A percentile compares a stretch with the other conserved stretches of the same genome.
Conservation (phyloP, 2,113 vertebrate species). For the Gavia stellata region DNA sequence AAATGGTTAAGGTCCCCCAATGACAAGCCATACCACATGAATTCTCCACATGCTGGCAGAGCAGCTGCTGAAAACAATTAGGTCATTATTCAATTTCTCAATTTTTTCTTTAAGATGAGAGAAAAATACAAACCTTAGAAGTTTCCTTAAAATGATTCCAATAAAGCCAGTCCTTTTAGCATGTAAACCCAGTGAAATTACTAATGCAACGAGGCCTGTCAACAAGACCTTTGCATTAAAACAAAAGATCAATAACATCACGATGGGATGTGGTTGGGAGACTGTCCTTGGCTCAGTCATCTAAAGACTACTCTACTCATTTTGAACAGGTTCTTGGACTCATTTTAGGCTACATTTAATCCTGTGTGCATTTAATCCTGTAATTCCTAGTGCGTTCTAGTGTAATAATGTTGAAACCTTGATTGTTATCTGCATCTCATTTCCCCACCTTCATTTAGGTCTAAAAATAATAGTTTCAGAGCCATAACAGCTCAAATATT, state of each 20-base stretch:
- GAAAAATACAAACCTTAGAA: background rate
- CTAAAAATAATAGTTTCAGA: conserved; percentile 56
- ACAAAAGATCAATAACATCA: background rate
- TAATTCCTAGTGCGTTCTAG: background rate
- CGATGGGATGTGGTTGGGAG: background rate
- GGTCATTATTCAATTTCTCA: conserved; percentile 13
- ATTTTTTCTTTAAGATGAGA: background rate
- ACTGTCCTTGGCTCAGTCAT: background rate
- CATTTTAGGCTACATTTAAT: conserved; percentile 17
- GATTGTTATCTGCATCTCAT: conserved; percentile 44
- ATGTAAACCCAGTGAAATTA: background rate
- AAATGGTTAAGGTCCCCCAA: background rate
- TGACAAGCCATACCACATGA: background rate
- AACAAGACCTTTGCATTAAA: background rate
- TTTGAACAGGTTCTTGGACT: background rate
- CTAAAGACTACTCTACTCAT: background rate
- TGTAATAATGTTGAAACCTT: background rate
- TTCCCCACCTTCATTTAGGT: conserved; percentile 43
- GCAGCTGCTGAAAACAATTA: conserved; percentile 33
- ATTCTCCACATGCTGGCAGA: conserved; percentile 2
- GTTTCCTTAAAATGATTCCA: background rate
- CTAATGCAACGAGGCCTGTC: background rate
- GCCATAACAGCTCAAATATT: conserved; percentile 29
- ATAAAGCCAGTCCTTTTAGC: background rate
- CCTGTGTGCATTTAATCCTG: background rate